Conservation (phyloP, 2,797 vertebrate species). For the Bradypodion pumilum region DNA sequence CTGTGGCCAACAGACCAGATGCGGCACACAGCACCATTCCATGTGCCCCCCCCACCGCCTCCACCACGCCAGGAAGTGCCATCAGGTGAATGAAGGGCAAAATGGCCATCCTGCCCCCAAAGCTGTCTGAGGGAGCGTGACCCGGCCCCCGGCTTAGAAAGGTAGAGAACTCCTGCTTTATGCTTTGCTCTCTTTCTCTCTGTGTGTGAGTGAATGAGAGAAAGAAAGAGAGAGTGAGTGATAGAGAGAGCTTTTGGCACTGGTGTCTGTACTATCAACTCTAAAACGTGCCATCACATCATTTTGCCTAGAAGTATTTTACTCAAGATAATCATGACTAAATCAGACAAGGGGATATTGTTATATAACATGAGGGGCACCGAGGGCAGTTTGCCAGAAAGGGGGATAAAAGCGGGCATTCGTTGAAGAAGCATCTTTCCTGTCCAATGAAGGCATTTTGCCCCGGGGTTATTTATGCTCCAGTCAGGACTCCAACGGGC, state of each 20-base stretch:
- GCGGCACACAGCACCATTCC: too few species aligned
- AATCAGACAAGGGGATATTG: conserved; percentile 7
- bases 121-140: too few species aligned
- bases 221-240: too few species aligned
- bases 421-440: neutral
- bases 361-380: neutral
- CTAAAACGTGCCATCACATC: neutral
- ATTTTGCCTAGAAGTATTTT: neutral
- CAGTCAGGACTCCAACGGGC: neutral
- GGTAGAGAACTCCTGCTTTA: too few species aligned
- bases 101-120: too few species aligned
- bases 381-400: neutral
- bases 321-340: neutral
- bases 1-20: too few species aligned
- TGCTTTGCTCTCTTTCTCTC: too few species aligned
- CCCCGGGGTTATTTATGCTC: neutral
- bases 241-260: neutral
- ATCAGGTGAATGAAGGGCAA: too few species aligned
- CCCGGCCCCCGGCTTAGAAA: too few species aligned
- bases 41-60: too few species aligned
- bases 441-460: neutral
- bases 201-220: neutral
- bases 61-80: too few species aligned
- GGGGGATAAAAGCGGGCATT: too few species aligned
- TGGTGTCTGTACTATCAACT: neutral